Evolutionary conservation across 2,888 invertebrate genomes (phyloP).

Genomic region (Fragum sueziense): DNA sequence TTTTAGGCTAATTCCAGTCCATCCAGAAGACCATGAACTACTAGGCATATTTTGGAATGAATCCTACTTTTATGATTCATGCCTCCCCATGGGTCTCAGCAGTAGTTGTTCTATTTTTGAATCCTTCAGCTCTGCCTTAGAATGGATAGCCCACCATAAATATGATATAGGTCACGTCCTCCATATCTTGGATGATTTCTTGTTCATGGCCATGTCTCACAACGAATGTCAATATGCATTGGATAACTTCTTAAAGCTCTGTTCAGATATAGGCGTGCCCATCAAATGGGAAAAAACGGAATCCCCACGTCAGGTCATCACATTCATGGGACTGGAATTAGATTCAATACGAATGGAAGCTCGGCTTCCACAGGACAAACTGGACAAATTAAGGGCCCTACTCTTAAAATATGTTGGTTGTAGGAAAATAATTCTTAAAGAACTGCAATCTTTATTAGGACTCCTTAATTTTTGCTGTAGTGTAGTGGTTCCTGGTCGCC

Average conservation of each 20-base stretch:
- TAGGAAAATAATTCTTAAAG: slow-evolving; percentile 10
- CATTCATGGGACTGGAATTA: slow-evolving; percentile 37
- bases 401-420: neutral
- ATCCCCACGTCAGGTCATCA: slow-evolving; percentile 2
- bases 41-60: slow-evolving; percentile 32
- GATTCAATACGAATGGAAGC: slow-evolving; percentile 31
- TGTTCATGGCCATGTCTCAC: slow-evolving; percentile 14
- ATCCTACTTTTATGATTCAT: slow-evolving; percentile 43
- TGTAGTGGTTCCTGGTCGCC: slow-evolving; percentile 16
- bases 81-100: slow-evolving; percentile 39
- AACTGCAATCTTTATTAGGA: slow-evolving; percentile 20
- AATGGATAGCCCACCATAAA: slow-evolving; percentile 22
- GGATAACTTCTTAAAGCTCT: slow-evolving; percentile 6
- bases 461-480: slow-evolving; percentile 26
- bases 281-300: slow-evolving; percentile 42
- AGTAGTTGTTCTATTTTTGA: slow-evolving; percentile 51
- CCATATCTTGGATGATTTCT: slow-evolving; percentile 51
- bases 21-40: slow-evolving; percentile 40
- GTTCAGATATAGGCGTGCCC: slow-evolving; percentile 20
- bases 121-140: slow-evolving; percentile 33
- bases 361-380: slow-evolving; percentile 25
- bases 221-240: slow-evolving; percentile 2
- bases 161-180: slow-evolving; percentile 12
- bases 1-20: slow-evolving; percentile 48
- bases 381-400: neutral